Conservation (phyloP, 2,797 vertebrate species). For the Rhynchonycteris naso region DNA sequence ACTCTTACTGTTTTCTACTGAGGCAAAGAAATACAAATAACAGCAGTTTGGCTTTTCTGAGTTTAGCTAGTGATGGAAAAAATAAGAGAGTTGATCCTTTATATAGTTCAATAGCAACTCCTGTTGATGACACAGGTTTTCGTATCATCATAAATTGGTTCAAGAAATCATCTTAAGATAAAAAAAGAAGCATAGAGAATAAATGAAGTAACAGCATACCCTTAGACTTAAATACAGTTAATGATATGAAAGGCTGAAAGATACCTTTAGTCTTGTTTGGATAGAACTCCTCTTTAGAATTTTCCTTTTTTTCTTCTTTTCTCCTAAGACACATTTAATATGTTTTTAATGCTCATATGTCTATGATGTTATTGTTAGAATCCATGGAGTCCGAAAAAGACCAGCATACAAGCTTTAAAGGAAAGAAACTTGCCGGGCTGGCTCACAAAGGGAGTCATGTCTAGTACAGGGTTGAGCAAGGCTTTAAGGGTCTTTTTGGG, state of each 20-base stretch:
- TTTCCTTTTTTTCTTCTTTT: background rate
- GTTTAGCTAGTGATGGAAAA: conserved; percentile 6
- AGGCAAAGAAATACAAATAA: conserved; percentile 42
- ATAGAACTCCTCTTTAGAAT: background rate
- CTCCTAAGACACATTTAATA: background rate
- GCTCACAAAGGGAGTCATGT: too few species aligned
- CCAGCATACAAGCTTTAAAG: too few species aligned
- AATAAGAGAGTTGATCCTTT: background rate
- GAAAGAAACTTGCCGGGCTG: too few species aligned
- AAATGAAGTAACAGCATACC: background rate
- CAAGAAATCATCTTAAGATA: background rate
- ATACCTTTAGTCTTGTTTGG: background rate
- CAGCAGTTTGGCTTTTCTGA: conserved; percentile 21
- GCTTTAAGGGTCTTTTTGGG: too few species aligned
- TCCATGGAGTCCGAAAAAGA: too few species aligned
- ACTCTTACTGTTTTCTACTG: conserved; percentile 49
- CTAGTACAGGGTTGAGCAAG: too few species aligned
- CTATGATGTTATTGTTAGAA: background rate
- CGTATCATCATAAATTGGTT: background rate
- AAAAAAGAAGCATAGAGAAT: background rate
- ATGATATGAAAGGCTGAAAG: background rate
- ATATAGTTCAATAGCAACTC: background rate
- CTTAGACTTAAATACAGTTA: background rate
- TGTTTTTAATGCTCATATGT: background rate
- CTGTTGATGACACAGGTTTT: conserved; percentile 39